Conservation (phyloP, 2,888 invertebrate genomes). For the Ditylenchus weischeri region DNA sequence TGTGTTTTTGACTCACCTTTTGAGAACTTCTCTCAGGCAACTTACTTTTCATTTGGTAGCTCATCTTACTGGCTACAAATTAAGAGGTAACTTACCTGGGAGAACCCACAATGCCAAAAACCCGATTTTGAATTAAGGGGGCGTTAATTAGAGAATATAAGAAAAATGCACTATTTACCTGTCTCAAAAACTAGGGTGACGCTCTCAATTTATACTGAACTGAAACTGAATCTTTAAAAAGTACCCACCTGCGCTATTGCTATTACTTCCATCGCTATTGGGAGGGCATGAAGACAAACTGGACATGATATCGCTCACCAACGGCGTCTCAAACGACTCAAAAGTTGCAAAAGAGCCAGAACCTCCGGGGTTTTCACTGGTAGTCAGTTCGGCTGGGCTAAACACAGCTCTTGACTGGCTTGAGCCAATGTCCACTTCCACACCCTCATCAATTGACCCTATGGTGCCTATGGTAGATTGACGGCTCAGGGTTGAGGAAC, state of each 20-base stretch:
- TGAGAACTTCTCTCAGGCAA: too few relatives aligned
- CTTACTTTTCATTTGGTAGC: too few relatives aligned
- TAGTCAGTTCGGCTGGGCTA: slow-evolving; percentile 10
- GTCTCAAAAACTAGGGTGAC: too few relatives aligned
- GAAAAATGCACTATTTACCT: too few relatives aligned
- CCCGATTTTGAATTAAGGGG: too few relatives aligned
- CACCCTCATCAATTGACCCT: slow-evolving; percentile 62
- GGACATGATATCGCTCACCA: slow-evolving; percentile 60
- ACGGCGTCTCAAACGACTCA: slow-evolving; percentile 60
- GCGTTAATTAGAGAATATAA: too few relatives aligned
- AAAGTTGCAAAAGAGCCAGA: slow-evolving; percentile 36
- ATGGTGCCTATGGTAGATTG: slow-evolving; percentile 56
- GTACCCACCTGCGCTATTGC: slow-evolving; percentile 18
- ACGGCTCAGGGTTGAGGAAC: slow-evolving; percentile 36
- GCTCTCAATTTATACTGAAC: too few relatives aligned
- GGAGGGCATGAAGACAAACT: slow-evolving; percentile 51
- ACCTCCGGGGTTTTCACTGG: slow-evolving; percentile 8
- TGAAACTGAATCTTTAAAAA: neutral
- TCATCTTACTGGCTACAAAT: too few relatives aligned
- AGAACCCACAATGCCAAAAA: too few relatives aligned
- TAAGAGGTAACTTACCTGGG: too few relatives aligned
- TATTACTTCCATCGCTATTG: slow-evolving; percentile 27
- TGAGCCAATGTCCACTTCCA: slow-evolving; percentile 50
- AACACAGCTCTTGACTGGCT: slow-evolving; percentile 25
- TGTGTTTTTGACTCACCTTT: too few relatives aligned